Percentiles rank a stretch among this genome's conserved stretches.
These are phyloP conservation scores for Nomada ferruginata DNA, from an alignment of 2,888 invertebrate species.

Conservation along the genomic window DNA sequence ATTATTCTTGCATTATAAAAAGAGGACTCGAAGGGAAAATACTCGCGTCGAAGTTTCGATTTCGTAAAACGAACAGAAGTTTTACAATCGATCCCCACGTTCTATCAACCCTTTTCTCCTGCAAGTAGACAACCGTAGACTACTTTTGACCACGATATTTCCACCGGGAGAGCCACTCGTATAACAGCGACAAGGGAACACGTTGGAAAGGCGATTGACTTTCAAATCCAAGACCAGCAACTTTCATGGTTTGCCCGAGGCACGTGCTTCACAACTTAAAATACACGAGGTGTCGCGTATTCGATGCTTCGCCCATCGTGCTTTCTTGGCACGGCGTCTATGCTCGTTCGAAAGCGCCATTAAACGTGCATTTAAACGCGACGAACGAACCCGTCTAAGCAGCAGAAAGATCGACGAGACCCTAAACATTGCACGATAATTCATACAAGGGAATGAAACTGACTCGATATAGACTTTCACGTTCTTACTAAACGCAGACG, in stretches of 20 bases:
- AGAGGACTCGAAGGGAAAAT: no score
- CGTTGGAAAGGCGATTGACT: constrained; percentile 18
- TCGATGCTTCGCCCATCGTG: constrained; percentile 18
- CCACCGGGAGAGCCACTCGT: not conserved
- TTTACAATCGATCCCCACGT: no score
- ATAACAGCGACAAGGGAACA: not conserved
- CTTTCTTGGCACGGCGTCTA: constrained; percentile 41
- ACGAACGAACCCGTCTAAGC: not conserved
- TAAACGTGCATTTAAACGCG: constrained; percentile 32
- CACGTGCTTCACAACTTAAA: constrained; percentile 47
- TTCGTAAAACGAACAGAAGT: no score
- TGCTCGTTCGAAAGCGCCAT: constrained; percentile 33
- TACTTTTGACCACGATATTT: no score
- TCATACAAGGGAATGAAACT: not conserved
- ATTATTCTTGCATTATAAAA: no score
- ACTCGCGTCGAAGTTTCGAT: no score
- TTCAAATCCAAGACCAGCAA: constrained; percentile 19
- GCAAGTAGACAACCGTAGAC: no score
- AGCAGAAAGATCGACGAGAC: constrained; percentile 1
- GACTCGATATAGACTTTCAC: not conserved
- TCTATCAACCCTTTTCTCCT: no score
- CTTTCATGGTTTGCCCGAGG: constrained; percentile 30
- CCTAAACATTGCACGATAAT: not conserved
- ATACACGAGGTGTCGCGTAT: constrained; percentile 21
- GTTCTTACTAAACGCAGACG: not conserved